Base-by-base conservation (phyloP, 1,140 invertebrate species). In the Bombus sylvicola region DNA sequence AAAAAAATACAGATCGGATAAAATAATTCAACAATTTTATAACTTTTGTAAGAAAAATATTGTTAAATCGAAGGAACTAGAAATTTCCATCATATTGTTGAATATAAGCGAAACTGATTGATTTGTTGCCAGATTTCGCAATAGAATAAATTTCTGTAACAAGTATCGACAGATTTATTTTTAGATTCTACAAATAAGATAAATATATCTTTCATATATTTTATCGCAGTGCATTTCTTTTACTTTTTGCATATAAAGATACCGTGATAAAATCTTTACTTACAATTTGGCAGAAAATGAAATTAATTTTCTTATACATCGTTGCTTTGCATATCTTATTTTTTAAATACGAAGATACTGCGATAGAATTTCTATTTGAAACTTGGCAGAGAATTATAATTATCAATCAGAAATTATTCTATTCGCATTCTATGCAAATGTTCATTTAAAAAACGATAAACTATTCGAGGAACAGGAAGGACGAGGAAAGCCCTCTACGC, bases 401-500 rank as follows among this genome's bases (percentile, higher is more conserved):
- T 22, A 72, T 59, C 47, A 39, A 71, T 53, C 47, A 18, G 43
- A 28, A 75, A 37, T 68, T 66, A 39, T 69, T 74, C 39, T 43
- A 78, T n/a, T n/a, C n/a, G 53, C n/a, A 34, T 71, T 57, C 6
- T 53, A 68, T 73, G 81, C 18, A 83, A 89, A 76, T 87, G 43
- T 74, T 85, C 69, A 57, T 66, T 87, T 74, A 66, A 62, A 86
- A 74, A 34, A 62, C 53, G 62, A 81, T 69, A 34, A 81, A 85
- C 53, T 64, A 39, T 69, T 81, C 22, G 28, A 62, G 75, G 73
- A 47, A 68, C n/a, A 68, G 28, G 31, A 72, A 62, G 81, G 69
- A 74, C 31, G 59, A 88, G 69, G 76, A 87, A 89, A 91, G 86
- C 89, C 89, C 81, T 92, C 87, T 88, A 77, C 87, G 69, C 79